phyloP scores from a whole-genome alignment of 2,797 vertebrate genomes.

The Clarias platycephalus region DNA sequence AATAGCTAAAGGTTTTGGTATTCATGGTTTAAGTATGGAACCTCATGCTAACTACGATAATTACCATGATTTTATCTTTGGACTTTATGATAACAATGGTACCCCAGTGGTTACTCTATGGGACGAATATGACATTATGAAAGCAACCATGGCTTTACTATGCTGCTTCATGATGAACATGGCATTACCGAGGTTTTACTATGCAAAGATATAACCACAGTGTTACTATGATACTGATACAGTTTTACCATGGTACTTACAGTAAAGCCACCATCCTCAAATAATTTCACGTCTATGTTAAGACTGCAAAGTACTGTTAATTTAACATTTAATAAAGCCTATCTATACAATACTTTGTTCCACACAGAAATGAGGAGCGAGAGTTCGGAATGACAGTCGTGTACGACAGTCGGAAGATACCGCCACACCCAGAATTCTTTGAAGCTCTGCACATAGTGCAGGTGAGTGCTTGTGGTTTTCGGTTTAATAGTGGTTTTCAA shows the following conservation, averaged over 20 bases:
- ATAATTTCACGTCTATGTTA: not conserved
- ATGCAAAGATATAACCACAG: not conserved
- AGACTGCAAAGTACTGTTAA: not conserved
- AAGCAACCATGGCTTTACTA: not conserved
- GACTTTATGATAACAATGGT: not conserved
- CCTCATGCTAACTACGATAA: not conserved
- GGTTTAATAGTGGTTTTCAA: not conserved
- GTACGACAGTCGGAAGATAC: slow-evolving; percentile 81
- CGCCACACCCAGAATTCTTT: slow-evolving; percentile 71
- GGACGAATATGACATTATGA: not conserved
- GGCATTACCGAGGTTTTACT: not conserved
- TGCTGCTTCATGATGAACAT: not conserved
- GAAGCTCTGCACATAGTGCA: slow-evolving; percentile 79
- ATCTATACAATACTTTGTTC: not conserved
- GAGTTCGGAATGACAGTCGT: slow-evolving; percentile 78
- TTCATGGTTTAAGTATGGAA: not conserved
- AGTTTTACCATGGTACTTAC: not conserved
- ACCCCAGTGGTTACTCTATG: not conserved
- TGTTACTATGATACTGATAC: too few species aligned
- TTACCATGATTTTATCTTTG: not conserved
- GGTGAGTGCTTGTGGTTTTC: slow-evolving; percentile 65
- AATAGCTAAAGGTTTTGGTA: not conserved
- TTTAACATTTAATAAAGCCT: not conserved
- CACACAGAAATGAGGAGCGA: slow-evolving; percentile 75
- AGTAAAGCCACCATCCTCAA: not conserved